Evolutionary conservation across 2,888 invertebrate genomes (phyloP).

Genomic region (Latrodectus elegans): DNA sequence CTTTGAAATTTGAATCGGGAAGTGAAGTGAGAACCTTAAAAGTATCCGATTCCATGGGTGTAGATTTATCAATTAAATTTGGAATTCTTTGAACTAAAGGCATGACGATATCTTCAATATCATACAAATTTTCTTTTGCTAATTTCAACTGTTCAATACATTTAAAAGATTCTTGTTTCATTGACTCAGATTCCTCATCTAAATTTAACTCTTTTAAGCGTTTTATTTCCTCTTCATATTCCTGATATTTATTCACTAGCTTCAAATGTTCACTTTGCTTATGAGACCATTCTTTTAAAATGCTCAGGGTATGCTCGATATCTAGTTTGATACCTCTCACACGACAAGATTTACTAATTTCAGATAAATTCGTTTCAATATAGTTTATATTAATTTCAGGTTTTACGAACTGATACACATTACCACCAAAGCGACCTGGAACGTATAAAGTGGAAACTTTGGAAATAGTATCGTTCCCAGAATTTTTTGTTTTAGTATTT

Average conservation of each 20-base stretch:
- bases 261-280: background rate
- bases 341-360: constrained; percentile 13
- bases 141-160: constrained; percentile 1
- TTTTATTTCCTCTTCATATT: constrained; percentile 3
- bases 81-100: constrained; percentile 48
- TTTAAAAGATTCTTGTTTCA: background rate
- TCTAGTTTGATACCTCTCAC: constrained; percentile 25
- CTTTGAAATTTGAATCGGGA: background rate
- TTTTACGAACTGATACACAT: constrained; percentile 56
- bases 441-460: constrained; percentile 51
- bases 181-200: background rate
- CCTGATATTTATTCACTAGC: constrained; percentile 1
- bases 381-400: constrained; percentile 34
- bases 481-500: background rate
- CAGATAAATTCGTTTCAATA: constrained; percentile 1
- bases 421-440: constrained; percentile 25
- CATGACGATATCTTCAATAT: constrained; percentile 45
- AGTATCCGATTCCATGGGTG: constrained; percentile 23
- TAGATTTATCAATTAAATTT: constrained; percentile 8
- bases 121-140: constrained; percentile 23
- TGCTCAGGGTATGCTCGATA: constrained; percentile 1
- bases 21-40: background rate
- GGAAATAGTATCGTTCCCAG: background rate
- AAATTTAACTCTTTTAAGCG: background rate
- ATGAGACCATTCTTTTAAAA: constrained; percentile 7